Evolutionary conservation across 2,888 invertebrate species (phyloP).

Genomic region (Microplitis manilae): DNA sequence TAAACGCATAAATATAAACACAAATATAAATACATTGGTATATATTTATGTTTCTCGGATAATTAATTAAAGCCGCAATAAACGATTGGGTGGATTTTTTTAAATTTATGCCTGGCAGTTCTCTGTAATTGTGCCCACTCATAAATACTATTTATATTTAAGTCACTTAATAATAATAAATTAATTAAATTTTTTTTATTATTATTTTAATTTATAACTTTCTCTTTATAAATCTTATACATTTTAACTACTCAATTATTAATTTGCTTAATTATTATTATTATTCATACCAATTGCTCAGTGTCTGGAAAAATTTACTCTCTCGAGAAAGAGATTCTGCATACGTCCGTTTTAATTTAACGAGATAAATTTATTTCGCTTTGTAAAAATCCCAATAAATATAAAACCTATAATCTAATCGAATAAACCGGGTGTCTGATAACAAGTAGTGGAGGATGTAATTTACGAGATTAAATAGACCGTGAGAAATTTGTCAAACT

Average conservation of each 20-base stretch:
- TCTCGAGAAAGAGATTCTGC: neutral
- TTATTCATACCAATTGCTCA: neutral
- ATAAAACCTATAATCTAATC: neutral
- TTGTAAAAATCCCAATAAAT: neutral
- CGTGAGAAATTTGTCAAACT: neutral
- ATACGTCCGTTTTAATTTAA: neutral
- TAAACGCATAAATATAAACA: neutral
- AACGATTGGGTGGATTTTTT: slow-evolving; percentile 33
- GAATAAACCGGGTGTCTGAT: neutral
- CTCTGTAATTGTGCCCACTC: slow-evolving; percentile 25
- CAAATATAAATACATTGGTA: neutral
- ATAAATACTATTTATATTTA: neutral
- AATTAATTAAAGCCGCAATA: slow-evolving; percentile 37
- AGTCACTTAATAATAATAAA: neutral
- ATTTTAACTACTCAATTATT: neutral
- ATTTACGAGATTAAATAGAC: neutral
- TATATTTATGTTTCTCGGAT: slow-evolving; percentile 19
- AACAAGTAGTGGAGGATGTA: neutral
- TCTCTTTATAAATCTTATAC: neutral
- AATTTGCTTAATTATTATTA: neutral
- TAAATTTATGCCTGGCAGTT: slow-evolving; percentile 31
- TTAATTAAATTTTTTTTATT: neutral
- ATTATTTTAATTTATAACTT: neutral
- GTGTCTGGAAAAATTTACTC: neutral
- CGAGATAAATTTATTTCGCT: neutral